A percentile compares a stretch with the other conserved stretches of the same genome.
Evolutionary conservation across 2,797 vertebrate genomes (phyloP).

Genomic region (Somateria mollissima): DNA sequence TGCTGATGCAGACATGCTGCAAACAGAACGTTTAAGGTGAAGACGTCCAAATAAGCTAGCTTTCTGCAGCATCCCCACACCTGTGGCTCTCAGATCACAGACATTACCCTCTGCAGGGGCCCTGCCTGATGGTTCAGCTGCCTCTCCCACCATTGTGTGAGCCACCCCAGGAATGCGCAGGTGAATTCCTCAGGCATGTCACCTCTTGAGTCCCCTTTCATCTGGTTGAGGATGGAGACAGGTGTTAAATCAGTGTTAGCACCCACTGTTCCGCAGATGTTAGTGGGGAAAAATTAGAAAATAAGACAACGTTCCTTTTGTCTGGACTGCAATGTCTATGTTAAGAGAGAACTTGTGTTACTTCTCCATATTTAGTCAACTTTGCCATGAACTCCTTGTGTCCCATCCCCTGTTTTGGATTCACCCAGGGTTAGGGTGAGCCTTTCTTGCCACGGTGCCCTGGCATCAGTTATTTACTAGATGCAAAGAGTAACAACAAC

Average conservation of each 20-base stretch:
- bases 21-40: neutral
- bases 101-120: neutral
- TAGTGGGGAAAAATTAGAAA: neutral
- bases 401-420: neutral
- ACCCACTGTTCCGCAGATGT: neutral
- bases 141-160: neutral
- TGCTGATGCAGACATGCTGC: neutral
- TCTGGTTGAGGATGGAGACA: neutral
- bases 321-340: neutral
- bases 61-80: neutral
- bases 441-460: neutral
- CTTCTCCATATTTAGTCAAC: neutral
- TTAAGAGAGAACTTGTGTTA: neutral
- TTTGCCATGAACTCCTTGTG: neutral
- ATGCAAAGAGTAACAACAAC: neutral
- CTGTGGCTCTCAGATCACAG: neutral
- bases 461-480: neutral
- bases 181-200: constrained; percentile 13
- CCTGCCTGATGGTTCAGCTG: fast-evolving
- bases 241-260: constrained; percentile 18
- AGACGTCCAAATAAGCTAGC: neutral
- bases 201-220: constrained; percentile 58
- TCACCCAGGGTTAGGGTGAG: neutral
- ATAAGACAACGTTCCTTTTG: constrained; percentile 22
- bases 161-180: neutral